A percentile compares a stretch with the other conserved stretches of the same genome.
These are phyloP conservation scores for Sylvia atricapilla DNA, from an alignment of 2,113 vertebrate species.

Conservation along the genomic window DNA sequence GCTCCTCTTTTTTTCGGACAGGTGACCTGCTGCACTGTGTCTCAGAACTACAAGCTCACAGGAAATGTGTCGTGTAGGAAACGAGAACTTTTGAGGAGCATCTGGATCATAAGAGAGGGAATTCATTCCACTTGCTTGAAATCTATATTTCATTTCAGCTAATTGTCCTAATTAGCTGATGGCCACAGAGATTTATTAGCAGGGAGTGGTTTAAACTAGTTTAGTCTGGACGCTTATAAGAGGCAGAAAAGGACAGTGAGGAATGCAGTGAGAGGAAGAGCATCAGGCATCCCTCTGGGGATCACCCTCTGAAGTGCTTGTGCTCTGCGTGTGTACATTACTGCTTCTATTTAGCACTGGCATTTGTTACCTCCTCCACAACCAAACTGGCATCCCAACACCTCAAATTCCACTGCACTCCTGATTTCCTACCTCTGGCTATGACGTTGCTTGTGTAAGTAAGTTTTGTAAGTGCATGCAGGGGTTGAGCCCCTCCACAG, in stretches of 20 bases:
- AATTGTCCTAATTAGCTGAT: neutral
- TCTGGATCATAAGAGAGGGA: neutral
- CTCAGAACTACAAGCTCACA: neutral
- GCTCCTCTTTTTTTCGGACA: neutral
- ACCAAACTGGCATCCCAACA: neutral
- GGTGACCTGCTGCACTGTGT: neutral
- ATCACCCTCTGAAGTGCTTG: neutral
- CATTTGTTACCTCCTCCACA: neutral
- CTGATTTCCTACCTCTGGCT: neutral
- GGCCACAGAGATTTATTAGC: neutral
- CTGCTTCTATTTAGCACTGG: neutral
- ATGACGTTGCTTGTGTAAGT: neutral
- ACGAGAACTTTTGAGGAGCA: neutral
- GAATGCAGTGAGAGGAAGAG: neutral
- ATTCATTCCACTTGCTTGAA: neutral
- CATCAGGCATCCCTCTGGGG: neutral
- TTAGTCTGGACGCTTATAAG: neutral
- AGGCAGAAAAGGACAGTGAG: neutral
- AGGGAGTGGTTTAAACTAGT: neutral
- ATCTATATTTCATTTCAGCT: neutral
- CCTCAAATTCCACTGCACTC: neutral
- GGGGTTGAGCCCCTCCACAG: neutral
- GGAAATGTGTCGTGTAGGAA: neutral
- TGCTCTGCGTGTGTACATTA: neutral
- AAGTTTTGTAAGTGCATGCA: fast-evolving